Conservation (phyloP, 2,797 vertebrate genomes). For the Poeciliopsis turneri region DNA sequence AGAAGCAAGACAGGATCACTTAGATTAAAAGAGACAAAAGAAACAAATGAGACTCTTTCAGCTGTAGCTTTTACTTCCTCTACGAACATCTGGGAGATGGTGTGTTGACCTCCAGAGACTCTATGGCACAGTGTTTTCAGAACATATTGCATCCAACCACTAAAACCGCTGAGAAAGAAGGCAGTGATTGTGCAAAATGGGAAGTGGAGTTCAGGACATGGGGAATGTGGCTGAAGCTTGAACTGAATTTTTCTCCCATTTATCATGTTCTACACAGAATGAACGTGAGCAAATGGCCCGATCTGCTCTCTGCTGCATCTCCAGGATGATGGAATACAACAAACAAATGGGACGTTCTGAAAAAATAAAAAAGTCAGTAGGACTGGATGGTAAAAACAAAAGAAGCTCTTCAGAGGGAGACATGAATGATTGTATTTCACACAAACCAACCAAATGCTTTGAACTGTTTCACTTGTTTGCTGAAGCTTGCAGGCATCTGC, state of each 20-base stretch:
- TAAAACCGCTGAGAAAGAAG: slow-evolving; percentile 24
- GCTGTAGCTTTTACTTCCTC: neutral
- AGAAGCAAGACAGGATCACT: neutral
- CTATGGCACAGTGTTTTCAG: slow-evolving; percentile 27
- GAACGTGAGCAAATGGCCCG: slow-evolving; percentile 32
- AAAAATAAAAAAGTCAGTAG: neutral
- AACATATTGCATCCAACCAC: slow-evolving; percentile 30
- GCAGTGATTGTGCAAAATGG: slow-evolving; percentile 5
- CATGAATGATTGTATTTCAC: slow-evolving; percentile 23
- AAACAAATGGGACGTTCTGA: slow-evolving; percentile 19
- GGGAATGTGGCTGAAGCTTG: slow-evolving; percentile 31
- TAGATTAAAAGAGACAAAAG: slow-evolving; percentile 10
- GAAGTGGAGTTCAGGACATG: neutral
- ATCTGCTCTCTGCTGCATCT: slow-evolving; percentile 24
- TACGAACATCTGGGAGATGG: slow-evolving; percentile 28
- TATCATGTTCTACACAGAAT: slow-evolving; percentile 49
- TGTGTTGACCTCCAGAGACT: slow-evolving; percentile 33
- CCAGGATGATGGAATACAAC: slow-evolving; percentile 47
- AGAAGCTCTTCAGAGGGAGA: slow-evolving; percentile 1
- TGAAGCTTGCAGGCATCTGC: slow-evolving; percentile 23
- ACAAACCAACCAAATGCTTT: slow-evolving; percentile 21
- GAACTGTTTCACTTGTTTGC: slow-evolving; percentile 31
- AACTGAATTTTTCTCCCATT: slow-evolving; percentile 48
- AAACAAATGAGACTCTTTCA: neutral
- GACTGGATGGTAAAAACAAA: slow-evolving; percentile 28